Evolutionary conservation across 1,140 invertebrate species (phyloP), one percentile per base, ranked within the genome.

Genomic region (Akabosia matsudoensis): DNA sequence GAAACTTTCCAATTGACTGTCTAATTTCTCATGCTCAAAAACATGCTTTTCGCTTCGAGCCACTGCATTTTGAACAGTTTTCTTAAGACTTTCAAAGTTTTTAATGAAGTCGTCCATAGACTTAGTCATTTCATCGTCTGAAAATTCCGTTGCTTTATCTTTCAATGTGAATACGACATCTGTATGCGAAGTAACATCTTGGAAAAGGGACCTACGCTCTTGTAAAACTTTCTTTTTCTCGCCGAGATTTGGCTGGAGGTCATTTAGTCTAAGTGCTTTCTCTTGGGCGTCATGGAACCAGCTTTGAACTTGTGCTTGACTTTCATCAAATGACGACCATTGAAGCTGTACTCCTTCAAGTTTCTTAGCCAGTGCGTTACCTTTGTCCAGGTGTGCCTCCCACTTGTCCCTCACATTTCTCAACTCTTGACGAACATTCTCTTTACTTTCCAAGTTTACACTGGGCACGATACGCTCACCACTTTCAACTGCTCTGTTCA

Each of bases 321-420:
- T 95, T 82, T 96, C 94, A 82, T 97, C 93, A 83, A 96, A 94
- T 0, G 93, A 95, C 4, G 93, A 93, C 83, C 93, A 88, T 80
- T 96, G 92, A 82, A 95, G 91, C 51, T 95, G 89, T 30, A 92
- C 90, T 26, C 89, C 92, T 86, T 96, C 94, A 45, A 96, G 90
- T 80, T 90, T 90, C 84, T 96, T 96, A 76, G 94, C 90, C 4
- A 95, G 89, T 1, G 90, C 89, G 84, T 93, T 96, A 0, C 94
- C 89, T 82, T 91, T 90, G 83, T 97, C 94, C 33, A 92, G 89
- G 22, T 95, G 88, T 67, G 89, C 87, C 86, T 97, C 95, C 84
- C 93, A 94, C 45, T 89, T 88, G 82, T 93, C 92, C 56, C 96
- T 88, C 67, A 97, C 86, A 74, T 88, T 87, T 83, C 93, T 88